phyloP scores from a whole-genome alignment of 2,113 vertebrate genomes.

The Cheilinus undulatus region DNA sequence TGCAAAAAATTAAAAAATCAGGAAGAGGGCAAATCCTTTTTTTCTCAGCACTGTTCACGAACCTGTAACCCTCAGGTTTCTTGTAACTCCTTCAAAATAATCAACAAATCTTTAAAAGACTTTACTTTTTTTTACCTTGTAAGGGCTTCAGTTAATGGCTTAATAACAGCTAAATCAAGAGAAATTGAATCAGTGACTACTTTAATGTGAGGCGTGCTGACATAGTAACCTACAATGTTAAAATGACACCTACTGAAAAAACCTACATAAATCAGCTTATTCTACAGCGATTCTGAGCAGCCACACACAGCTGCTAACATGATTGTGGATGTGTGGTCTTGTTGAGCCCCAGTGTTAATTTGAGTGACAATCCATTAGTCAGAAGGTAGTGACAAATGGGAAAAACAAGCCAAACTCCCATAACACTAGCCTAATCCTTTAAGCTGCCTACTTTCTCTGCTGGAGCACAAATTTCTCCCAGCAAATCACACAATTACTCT shows the following conservation, averaged over 20 bases:
- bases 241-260: not conserved
- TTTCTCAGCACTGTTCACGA: too few relatives aligned
- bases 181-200: not conserved
- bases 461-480: not conserved
- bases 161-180: too few relatives aligned
- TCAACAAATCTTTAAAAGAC: too few relatives aligned
- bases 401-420: constrained; percentile 6
- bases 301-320: not conserved
- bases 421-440: constrained; percentile 18
- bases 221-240: not conserved
- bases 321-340: not conserved
- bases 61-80: too few relatives aligned
- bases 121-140: not conserved
- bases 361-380: constrained; percentile 7
- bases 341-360: not conserved
- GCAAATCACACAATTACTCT: not conserved
- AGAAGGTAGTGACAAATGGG: not conserved
- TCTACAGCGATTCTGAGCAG: not conserved
- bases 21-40: too few relatives aligned
- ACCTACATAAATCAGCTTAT: not conserved
- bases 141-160: too few relatives aligned
- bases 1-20: too few relatives aligned
- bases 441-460: not conserved
- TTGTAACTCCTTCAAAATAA: too few relatives aligned
- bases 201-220: not conserved